Percentiles rank a stretch among this genome's conserved stretches.
Conservation (phyloP, 2,797 vertebrate genomes). For the Chelonia mydas region DNA sequence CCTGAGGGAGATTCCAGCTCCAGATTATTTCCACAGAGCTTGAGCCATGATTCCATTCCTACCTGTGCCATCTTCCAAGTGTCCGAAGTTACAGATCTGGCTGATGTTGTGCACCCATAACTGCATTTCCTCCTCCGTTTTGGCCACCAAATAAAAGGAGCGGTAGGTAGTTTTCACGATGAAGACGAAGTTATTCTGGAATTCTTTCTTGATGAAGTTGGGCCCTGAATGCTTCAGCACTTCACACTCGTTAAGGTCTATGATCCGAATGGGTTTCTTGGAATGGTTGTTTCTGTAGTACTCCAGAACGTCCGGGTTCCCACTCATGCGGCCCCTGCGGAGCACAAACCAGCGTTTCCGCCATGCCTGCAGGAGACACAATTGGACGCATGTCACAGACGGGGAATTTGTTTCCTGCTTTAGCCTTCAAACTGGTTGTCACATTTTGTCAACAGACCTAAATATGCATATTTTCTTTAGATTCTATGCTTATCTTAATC, state of each 20-base stretch:
- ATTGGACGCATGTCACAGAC: neutral
- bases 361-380: constrained; percentile 88
- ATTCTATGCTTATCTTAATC: neutral
- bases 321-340: constrained; percentile 94
- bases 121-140: constrained; percentile 97
- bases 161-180: constrained; percentile 92
- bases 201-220: constrained; percentile 89
- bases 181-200: constrained; percentile 93
- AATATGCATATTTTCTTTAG: neutral
- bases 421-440: neutral
- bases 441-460: rapidly evolving
- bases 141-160: constrained; percentile 96
- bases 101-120: constrained; percentile 94
- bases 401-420: neutral
- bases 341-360: constrained; percentile 98
- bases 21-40: neutral
- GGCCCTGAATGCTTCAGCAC: constrained; percentile 89
- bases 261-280: constrained; percentile 93
- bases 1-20: neutral
- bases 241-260: constrained; percentile 94
- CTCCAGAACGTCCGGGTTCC: constrained; percentile 95
- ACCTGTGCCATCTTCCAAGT: constrained; percentile 89
- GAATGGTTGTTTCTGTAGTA: constrained; percentile 94
- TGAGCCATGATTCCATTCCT: neutral
- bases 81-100: constrained; percentile 92